Base-by-base conservation (phyloP, 2,113 vertebrate species). In the Scalopus aquaticus region DNA sequence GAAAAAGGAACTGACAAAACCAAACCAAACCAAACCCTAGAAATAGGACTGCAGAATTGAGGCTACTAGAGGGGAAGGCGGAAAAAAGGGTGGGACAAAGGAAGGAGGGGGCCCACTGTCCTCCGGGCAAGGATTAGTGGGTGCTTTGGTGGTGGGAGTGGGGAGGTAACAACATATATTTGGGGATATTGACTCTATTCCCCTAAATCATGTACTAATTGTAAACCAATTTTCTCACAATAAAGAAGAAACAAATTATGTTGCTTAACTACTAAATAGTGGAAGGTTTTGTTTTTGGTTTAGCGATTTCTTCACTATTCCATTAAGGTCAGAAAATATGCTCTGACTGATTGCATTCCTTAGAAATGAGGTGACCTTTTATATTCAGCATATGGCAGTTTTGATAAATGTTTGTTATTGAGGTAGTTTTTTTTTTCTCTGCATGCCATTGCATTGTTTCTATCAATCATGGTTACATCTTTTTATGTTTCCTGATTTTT, bases 401-500 rank as follows among this genome's bases (percentile, higher is more conserved):
- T 93, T 56, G 56, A 54, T 56, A 51, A 56, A 65, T 88, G 67
- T 92, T 37, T 88, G 67, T 92, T 37, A 35, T 15, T 74, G 35
- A 67, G 67, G 35, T 7, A 58, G 51, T 24, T 88, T 92, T 92
- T 37, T 69, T 24, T 88, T 92, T 92, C 49, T 69, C 13, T 42
- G 39, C 85, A 69, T 19, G n/a, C 54, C 26, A n/a, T 54, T 78
- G 32, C 12, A 16, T 46, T 69, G 24, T 69, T 35, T 86, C 86
- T 86, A 60, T 60, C 49, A 60, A n/a, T 93, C 62, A 69, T 78
- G 82, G 30, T 60, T 26, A 44, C 76, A 22, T 83, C 35, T 82
- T 82, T 80, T 58, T 42, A 64, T 67, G 32, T 84, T 67, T 65
- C 62, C 56, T 91, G 49, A 69, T 58, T 67, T 87, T 83, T 93